Conservation (phyloP, 2,888 invertebrate species). For the Trachelus troglodyta region DNA sequence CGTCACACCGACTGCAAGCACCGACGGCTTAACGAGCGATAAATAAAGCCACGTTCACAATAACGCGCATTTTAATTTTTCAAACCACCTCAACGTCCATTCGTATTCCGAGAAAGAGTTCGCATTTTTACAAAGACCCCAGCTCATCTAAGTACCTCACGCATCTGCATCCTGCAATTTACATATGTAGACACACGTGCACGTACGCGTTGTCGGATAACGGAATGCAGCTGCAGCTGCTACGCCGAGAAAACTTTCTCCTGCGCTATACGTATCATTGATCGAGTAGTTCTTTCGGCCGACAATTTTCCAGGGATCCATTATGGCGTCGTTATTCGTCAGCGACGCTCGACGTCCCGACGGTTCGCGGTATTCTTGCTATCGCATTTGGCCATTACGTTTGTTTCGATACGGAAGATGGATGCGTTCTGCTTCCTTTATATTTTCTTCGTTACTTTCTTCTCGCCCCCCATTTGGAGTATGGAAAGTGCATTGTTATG, state of each 20-base stretch:
- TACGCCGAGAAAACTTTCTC: not conserved
- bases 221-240: not conserved
- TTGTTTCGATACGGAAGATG: not conserved
- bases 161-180: not conserved
- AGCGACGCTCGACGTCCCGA: too few relatives aligned
- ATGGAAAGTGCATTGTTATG: conserved; percentile 23
- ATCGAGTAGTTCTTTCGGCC: not conserved
- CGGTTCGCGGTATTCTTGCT: too few relatives aligned
- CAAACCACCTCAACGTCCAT: not conserved
- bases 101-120: too few relatives aligned
- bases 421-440: not conserved
- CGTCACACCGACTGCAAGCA: conserved; percentile 34
- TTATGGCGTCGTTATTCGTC: not conserved
- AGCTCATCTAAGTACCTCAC: too few relatives aligned
- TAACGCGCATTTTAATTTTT: not conserved
- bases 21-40: conserved; percentile 33
- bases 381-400: not conserved
- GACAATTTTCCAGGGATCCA: not conserved
- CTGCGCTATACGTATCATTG: not conserved
- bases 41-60: conserved; percentile 25
- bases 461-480: not conserved
- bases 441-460: too few relatives aligned
- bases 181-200: too few relatives aligned
- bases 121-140: accelerated
- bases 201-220: not conserved